These are phyloP conservation scores for Tragelaphus oryx DNA, from an alignment of 2,797 vertebrate genomes.

Conservation along the genomic window DNA sequence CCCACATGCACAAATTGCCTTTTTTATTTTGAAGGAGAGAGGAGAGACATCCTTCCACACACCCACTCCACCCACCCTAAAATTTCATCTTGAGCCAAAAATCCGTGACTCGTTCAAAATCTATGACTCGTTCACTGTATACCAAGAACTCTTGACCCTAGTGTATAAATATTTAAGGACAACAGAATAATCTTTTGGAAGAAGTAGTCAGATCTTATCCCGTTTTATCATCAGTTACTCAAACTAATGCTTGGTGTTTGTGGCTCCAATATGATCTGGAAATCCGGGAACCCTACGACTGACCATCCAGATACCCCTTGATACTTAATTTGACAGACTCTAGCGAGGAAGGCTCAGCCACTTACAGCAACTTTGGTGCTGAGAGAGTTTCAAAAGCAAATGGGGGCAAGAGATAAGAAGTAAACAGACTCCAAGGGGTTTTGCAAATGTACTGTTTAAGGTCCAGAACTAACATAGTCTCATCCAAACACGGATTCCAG, in stretches of 20 bases:
- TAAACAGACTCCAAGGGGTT: not conserved
- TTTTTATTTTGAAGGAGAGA: slow-evolving; percentile 25
- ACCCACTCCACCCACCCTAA: not conserved
- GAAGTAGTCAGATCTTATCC: not conserved
- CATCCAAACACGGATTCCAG: not conserved
- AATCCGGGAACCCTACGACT: no score
- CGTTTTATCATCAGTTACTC: not conserved
- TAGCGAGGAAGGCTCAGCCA: no score
- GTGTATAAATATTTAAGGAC: slow-evolving; percentile 55
- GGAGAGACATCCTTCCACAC: not conserved
- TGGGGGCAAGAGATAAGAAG: not conserved
- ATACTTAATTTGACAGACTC: not conserved
- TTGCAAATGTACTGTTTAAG: not conserved
- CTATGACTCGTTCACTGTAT: not conserved
- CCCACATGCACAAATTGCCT: not conserved
- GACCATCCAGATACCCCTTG: not conserved
- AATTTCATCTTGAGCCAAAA: slow-evolving; percentile 23
- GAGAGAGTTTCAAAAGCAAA: not conserved
- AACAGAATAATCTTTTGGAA: not conserved
- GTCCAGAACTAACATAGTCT: not conserved
- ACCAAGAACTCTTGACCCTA: slow-evolving; percentile 12
- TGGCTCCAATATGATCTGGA: fast-evolving
- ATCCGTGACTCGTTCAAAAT: slow-evolving; percentile 33
- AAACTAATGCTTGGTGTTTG: not conserved
- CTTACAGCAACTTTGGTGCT: not conserved